A percentile compares a stretch with the other conserved stretches of the same genome.
Conservation (phyloP, 2,888 invertebrate genomes). For the Dilophus febrilis region DNA sequence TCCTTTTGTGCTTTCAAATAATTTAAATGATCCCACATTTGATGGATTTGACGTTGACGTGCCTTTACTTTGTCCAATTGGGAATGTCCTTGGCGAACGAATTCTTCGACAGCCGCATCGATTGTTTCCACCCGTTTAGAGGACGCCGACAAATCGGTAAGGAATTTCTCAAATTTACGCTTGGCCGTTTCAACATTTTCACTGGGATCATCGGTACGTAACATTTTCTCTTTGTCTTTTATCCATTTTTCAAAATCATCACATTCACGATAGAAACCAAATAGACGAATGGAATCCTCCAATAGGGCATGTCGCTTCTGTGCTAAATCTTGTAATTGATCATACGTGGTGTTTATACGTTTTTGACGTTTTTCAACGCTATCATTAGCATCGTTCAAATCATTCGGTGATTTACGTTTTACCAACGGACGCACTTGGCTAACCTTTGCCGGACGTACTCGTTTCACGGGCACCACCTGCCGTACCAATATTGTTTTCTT, state of each 20-base stretch:
- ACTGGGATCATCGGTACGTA: constrained; percentile 62
- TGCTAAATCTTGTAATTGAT: constrained; percentile 63
- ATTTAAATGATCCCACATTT: constrained; percentile 76
- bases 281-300: constrained; percentile 82
- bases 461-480: constrained; percentile 65
- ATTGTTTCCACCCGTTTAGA: constrained; percentile 81
- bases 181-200: constrained; percentile 87
- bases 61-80: constrained; percentile 64
- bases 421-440: constrained; percentile 26
- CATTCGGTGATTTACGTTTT: constrained; percentile 25
- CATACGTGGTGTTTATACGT: constrained; percentile 65
- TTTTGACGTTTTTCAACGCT: constrained; percentile 66
- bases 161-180: constrained; percentile 90
- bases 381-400: constrained; percentile 42
- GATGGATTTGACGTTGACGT: constrained; percentile 67
- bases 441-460: constrained; percentile 33
- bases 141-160: constrained; percentile 89
- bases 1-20: constrained; percentile 78
- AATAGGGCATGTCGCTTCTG: constrained; percentile 64
- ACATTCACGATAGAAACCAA: constrained; percentile 89
- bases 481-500: constrained; percentile 80
- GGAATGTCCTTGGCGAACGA: constrained; percentile 70
- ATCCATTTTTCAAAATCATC: constrained; percentile 98
- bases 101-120: constrained; percentile 69
- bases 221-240: constrained; percentile 80